These are phyloP conservation scores for Eupithecia abbreviata DNA, from an alignment of 2,888 invertebrate species.

Conservation along the genomic window DNA sequence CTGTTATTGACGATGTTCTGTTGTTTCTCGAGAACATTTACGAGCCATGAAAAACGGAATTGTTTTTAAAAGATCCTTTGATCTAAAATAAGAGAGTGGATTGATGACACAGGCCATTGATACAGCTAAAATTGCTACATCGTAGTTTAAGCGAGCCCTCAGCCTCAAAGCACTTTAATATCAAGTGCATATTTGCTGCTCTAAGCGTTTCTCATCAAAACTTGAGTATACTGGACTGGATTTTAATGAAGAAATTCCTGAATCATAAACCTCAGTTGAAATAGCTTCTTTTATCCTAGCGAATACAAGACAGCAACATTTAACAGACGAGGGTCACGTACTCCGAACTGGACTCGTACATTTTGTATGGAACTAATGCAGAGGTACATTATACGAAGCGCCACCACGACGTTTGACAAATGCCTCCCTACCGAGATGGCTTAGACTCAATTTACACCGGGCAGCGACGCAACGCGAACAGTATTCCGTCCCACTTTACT, in stretches of 20 bases:
- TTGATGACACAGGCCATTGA: background rate
- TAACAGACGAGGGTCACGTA: background rate
- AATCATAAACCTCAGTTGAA: constrained; percentile 5
- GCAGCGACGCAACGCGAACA: background rate
- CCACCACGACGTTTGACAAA: background rate
- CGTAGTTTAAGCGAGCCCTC: background rate
- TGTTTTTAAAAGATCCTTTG: constrained; percentile 4
- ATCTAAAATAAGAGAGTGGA: background rate
- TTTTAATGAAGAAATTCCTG: constrained; percentile 4
- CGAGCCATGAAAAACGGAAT: background rate
- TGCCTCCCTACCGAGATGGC: background rate
- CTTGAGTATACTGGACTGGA: background rate
- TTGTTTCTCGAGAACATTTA: constrained; percentile 5
- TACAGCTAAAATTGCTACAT: background rate
- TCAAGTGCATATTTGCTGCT: background rate
- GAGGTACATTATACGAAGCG: background rate
- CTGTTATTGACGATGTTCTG: constrained; percentile 3
- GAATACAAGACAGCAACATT: background rate
- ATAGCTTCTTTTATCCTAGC: background rate
- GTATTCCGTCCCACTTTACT: too few relatives aligned
- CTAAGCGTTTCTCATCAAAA: constrained; percentile 10
- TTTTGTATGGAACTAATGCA: background rate
- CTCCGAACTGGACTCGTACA: background rate
- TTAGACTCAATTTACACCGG: background rate
- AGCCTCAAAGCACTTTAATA: background rate